A percentile compares a stretch with the other conserved stretches of the same genome.
phyloP scores from a whole-genome alignment of 2,113 vertebrate genomes.

The Gila orcuttii region DNA sequence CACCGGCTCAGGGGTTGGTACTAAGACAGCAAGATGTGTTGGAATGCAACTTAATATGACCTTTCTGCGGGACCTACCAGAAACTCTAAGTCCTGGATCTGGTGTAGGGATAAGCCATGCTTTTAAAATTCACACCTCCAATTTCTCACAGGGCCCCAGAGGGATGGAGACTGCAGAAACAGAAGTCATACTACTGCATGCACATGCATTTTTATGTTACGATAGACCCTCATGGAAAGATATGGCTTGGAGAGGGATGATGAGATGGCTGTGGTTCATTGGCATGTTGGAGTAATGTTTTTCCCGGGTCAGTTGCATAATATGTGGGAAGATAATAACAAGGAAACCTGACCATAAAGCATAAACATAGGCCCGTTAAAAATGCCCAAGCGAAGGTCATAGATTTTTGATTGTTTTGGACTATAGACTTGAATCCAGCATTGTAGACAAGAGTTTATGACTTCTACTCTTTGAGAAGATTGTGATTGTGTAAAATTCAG shows the following conservation, averaged over 20 bases:
- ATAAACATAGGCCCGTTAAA: conserved; percentile 6
- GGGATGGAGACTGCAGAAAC: not conserved
- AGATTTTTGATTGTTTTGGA: not conserved
- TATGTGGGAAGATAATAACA: conserved; percentile 34
- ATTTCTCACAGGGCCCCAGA: not conserved
- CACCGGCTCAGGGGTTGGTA: not conserved
- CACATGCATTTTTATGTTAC: not conserved
- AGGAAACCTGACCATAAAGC: conserved; percentile 20
- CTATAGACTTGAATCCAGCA: not conserved
- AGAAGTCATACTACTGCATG: not conserved
- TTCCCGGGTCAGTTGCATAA: conserved; percentile 35
- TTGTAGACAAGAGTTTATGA: not conserved
- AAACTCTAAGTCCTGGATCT: not conserved
- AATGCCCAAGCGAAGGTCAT: not conserved
- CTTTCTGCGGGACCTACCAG: not conserved
- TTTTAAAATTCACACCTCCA: not conserved
- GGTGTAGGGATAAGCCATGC: not conserved
- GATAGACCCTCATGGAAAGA: conserved; percentile 14
- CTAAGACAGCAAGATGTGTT: too few relatives aligned
- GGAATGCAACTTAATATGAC: not conserved
- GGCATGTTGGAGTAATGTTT: conserved; percentile 16
- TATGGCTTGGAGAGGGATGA: not conserved
- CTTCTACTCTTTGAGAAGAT: not conserved
- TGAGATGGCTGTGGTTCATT: conserved; percentile 20
- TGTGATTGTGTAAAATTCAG: not conserved